Conservation (phyloP, 1,140 invertebrate species). For the Drosophila kurseongensis region DNA sequence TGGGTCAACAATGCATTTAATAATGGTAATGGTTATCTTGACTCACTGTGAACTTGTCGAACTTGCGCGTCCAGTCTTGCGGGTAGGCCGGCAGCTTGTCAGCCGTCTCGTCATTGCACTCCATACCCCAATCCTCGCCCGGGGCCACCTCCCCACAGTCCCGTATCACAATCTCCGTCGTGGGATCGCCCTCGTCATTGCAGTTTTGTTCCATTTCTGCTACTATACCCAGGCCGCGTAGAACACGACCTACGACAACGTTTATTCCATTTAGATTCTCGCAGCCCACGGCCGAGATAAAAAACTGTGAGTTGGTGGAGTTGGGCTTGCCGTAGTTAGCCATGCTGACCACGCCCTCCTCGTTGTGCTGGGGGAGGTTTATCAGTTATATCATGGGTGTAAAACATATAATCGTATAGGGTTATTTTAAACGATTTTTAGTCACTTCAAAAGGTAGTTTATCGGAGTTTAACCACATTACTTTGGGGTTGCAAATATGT, state of each 20-base stretch:
- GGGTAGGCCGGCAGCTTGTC: conserved; percentile 91
- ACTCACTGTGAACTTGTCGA: conserved; percentile 80
- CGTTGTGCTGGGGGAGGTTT: conserved; percentile 84
- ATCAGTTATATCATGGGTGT: not conserved
- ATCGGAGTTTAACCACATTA: too few species aligned
- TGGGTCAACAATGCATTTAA: not conserved
- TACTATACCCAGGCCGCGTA: conserved; percentile 89
- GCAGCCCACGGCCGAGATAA: conserved; percentile 94
- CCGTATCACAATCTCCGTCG: conserved; percentile 88
- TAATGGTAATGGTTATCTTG: not conserved
- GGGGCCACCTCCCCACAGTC: conserved; percentile 90
- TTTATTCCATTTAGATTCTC: conserved; percentile 95
- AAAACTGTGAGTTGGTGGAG: conserved; percentile 97
- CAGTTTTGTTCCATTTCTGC: conserved; percentile 88
- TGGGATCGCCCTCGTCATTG: conserved; percentile 86
- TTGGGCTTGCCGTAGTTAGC: conserved; percentile 93
- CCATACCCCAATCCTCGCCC: conserved; percentile 88
- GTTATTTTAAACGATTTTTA: too few species aligned
- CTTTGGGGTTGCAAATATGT: too few species aligned
- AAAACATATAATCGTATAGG: not conserved
- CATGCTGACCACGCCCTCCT: conserved; percentile 93
- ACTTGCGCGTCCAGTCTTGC: conserved; percentile 88
- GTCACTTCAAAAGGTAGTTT: too few species aligned
- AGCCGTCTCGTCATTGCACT: conserved; percentile 88
- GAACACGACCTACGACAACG: conserved; percentile 94